Evolutionary conservation across 2,888 invertebrate genomes (phyloP).

Genomic region (Drosophila atripex): DNA sequence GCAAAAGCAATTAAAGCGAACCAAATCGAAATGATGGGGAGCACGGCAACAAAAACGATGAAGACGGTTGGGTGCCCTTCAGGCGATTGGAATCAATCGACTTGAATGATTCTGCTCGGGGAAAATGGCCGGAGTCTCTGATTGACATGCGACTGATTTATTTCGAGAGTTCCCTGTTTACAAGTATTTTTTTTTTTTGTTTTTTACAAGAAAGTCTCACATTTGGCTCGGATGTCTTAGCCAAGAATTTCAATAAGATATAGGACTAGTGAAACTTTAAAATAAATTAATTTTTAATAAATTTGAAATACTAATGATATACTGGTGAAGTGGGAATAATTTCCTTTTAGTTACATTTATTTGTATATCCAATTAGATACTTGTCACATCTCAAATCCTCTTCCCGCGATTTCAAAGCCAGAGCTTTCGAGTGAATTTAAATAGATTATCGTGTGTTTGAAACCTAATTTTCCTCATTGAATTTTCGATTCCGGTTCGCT

Average conservation of each 20-base stretch:
- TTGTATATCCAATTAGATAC: not conserved
- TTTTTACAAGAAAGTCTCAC: no score
- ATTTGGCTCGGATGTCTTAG: not conserved
- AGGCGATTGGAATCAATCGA: constrained; percentile 33
- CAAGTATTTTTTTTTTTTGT: not conserved
- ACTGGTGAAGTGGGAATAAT: not conserved
- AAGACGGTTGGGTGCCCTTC: constrained; percentile 9
- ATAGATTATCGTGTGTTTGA: not conserved
- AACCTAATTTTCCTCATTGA: constrained; percentile 35
- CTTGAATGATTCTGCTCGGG: constrained; percentile 22
- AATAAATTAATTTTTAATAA: not conserved
- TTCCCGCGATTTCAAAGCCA: not conserved
- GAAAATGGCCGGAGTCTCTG: constrained; percentile 3
- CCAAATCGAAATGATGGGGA: constrained; percentile 3
- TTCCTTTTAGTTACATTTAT: not conserved
- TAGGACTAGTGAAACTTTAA: not conserved
- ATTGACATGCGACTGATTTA: constrained; percentile 33
- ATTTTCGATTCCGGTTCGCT: constrained; percentile 43
- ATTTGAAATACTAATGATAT: no score
- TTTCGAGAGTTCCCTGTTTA: not conserved
- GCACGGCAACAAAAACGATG: constrained; percentile 3
- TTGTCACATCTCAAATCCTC: not conserved
- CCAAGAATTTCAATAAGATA: not conserved
- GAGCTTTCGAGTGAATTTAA: not conserved
- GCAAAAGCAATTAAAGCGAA: constrained; percentile 45